These are phyloP conservation scores for Sisyra terminalis DNA, from an alignment of 2,888 invertebrate species.

Conservation along the genomic window DNA sequence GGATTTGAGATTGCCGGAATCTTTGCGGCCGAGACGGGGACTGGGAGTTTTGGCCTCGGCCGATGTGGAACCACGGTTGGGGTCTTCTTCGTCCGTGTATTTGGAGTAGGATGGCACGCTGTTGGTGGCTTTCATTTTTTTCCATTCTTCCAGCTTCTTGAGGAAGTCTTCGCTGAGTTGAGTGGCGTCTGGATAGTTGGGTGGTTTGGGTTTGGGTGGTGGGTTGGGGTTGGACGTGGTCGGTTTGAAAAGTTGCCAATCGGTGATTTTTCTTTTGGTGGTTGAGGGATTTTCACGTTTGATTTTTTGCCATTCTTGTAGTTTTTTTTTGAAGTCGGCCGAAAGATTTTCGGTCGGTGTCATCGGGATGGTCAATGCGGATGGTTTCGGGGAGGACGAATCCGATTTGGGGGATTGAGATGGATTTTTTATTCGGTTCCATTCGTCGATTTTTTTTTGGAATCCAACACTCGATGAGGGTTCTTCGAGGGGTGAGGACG, in stretches of 20 bases:
- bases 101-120: slow-evolving; percentile 34
- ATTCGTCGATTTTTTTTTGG: slow-evolving; percentile 30
- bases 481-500: background rate
- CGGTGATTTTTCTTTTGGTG: slow-evolving; percentile 32
- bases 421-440: slow-evolving; percentile 30
- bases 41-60: slow-evolving; percentile 21
- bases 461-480: slow-evolving; percentile 19
- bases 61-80: slow-evolving; percentile 11
- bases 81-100: slow-evolving; percentile 13
- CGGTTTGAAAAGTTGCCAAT: slow-evolving; percentile 45
- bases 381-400: slow-evolving; percentile 11
- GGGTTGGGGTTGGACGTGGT: slow-evolving; percentile 19
- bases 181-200: slow-evolving; percentile 36
- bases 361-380: slow-evolving; percentile 20
- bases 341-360: slow-evolving; percentile 51
- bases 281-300: slow-evolving; percentile 26
- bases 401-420: slow-evolving; percentile 15
- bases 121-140: slow-evolving; percentile 50
- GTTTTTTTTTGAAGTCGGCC: slow-evolving; percentile 65
- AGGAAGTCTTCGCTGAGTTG: slow-evolving; percentile 69
- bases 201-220: slow-evolving; percentile 14
- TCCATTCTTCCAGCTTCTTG: slow-evolving; percentile 76
- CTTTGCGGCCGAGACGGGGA: slow-evolving; percentile 23
- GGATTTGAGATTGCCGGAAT: slow-evolving; percentile 16
- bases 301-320: slow-evolving; percentile 73